Conservation (phyloP, 2,888 invertebrate genomes). For the Atethmia centrago region DNA sequence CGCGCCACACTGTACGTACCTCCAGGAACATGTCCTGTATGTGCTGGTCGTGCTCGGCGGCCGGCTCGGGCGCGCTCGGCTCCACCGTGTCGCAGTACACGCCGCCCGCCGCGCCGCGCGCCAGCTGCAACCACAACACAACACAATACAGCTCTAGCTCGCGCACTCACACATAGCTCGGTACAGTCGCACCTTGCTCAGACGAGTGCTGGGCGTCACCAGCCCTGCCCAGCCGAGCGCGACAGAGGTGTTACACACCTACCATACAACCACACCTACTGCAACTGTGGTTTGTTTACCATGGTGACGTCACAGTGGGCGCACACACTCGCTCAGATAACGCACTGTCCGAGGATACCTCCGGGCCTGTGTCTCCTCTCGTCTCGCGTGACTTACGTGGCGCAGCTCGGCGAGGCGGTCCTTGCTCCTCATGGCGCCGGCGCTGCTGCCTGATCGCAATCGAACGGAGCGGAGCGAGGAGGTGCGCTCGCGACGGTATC, state of each 20-base stretch:
- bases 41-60: constrained; percentile 59
- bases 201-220: background rate
- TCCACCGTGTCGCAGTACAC: constrained; percentile 75
- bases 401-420: constrained; percentile 86
- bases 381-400: constrained; percentile 76
- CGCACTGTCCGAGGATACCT: background rate
- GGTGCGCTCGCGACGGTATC: constrained; percentile 81
- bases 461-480: constrained; percentile 87
- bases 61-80: constrained; percentile 46
- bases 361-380: background rate
- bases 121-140: constrained; percentile 64
- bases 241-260: background rate
- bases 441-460: constrained; percentile 74
- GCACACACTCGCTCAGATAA: constrained; percentile 3
- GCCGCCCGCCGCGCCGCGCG: constrained; percentile 65
- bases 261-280: constrained; percentile 20
- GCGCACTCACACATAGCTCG: background rate
- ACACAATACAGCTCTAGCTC: background rate
- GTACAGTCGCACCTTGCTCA: background rate
- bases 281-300: constrained; percentile 53
- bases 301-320: constrained; percentile 48
- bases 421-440: constrained; percentile 80
- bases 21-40: constrained; percentile 78
- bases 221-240: no score
- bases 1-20: constrained; percentile 65